Conservation (phyloP, 2,888 invertebrate genomes). For the Drosophila kambysellisi region DNA sequence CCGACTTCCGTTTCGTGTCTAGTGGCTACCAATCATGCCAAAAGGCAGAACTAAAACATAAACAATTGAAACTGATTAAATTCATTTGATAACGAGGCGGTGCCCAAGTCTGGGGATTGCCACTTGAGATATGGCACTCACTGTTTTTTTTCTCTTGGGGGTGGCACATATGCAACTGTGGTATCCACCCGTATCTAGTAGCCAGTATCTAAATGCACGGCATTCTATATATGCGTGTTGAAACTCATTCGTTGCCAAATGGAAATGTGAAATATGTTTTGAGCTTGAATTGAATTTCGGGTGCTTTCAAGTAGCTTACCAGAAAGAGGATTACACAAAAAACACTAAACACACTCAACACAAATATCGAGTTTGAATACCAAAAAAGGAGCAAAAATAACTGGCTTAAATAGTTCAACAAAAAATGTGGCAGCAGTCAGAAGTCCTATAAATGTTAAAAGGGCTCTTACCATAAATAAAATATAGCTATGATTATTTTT, state of each 20-base stretch:
- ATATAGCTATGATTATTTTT: background rate
- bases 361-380: background rate
- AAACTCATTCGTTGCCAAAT: conserved; percentile 48
- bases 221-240: conserved; percentile 44
- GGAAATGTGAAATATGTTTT: conserved; percentile 60
- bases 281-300: conserved; percentile 58
- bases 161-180: conserved; percentile 42
- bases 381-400: background rate
- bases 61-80: conserved; percentile 82
- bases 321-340: background rate
- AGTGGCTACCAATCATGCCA: conserved; percentile 74
- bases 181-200: background rate
- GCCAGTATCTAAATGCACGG: conserved; percentile 21
- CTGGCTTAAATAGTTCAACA: background rate
- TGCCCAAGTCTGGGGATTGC: conserved; percentile 47
- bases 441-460: background rate
- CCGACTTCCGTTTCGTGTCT: conserved; percentile 68
- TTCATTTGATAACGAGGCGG: conserved; percentile 76
- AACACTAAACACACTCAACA: background rate
- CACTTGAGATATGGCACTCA: conserved; percentile 68
- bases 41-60: conserved; percentile 64
- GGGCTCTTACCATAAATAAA: background rate
- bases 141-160: conserved; percentile 37
- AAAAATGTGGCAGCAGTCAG: background rate
- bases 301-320: conserved; percentile 5